Conservation (phyloP, 1,140 invertebrate genomes). For the Belonocnema kinseyi region DNA sequence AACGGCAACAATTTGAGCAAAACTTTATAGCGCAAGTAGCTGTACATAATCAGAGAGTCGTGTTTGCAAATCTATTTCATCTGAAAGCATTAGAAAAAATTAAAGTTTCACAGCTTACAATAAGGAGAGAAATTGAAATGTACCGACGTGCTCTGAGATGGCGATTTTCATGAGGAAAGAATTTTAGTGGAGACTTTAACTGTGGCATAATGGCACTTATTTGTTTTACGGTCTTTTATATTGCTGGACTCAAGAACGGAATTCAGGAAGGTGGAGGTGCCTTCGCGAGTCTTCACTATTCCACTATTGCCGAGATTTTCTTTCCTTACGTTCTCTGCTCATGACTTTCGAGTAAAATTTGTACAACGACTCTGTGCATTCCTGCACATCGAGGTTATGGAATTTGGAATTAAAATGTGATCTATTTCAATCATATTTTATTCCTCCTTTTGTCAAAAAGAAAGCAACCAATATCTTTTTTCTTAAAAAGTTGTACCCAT, state of each 20-base stretch:
- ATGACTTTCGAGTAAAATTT: too few relatives aligned
- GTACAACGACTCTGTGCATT: too few relatives aligned
- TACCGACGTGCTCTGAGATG: neutral
- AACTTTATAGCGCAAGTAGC: conserved; percentile 8
- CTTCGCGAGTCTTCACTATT: neutral
- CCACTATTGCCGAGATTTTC: too few relatives aligned
- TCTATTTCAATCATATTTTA: too few relatives aligned
- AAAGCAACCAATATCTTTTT: too few relatives aligned
- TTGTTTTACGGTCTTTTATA: neutral
- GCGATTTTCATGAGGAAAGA: neutral
- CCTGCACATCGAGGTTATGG: too few relatives aligned
- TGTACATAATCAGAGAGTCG: conserved; percentile 15
- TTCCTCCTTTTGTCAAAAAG: too few relatives aligned
- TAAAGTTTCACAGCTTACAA: conserved; percentile 2
- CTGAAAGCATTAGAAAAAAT: conserved; percentile 25
- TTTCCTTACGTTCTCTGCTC: too few relatives aligned
- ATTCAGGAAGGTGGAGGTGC: neutral
- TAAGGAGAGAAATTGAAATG: conserved; percentile 28
- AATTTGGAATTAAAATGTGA: too few relatives aligned
- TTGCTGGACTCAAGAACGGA: neutral
- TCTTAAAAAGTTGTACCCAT: too few relatives aligned
- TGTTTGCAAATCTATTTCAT: neutral
- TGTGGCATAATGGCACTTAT: conserved; percentile 17
- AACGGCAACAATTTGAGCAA: neutral
- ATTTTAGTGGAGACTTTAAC: neutral